These are phyloP conservation scores for Drosophila parvula DNA, from an alignment of 1,140 invertebrate genomes.

Conservation along the genomic window DNA sequence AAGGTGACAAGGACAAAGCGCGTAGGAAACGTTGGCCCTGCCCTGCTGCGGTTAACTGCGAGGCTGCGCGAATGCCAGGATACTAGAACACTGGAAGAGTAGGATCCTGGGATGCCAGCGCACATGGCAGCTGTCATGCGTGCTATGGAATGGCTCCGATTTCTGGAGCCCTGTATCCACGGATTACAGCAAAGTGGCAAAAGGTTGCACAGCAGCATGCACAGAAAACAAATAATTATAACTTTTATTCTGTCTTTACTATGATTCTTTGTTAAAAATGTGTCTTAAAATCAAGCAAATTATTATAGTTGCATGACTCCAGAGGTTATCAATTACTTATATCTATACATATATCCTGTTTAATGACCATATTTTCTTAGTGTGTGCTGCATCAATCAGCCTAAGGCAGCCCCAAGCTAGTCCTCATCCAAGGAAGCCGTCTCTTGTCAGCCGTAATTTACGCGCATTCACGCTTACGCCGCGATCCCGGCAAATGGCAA, in stretches of 20 bases:
- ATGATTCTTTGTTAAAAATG: too few species aligned
- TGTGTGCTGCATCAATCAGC: constrained; percentile 66
- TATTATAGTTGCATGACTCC: not conserved
- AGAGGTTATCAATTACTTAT: not conserved
- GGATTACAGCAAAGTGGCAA: constrained; percentile 59
- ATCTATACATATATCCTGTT: too few species aligned
- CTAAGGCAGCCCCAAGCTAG: constrained; percentile 8
- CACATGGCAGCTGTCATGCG: constrained; percentile 79
- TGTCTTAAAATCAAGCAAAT: not conserved
- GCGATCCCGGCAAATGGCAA: constrained; percentile 59
- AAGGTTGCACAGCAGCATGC: constrained; percentile 59
- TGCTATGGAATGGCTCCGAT: constrained; percentile 54
- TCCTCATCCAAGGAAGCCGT: constrained; percentile 41
- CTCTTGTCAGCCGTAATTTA: constrained; percentile 77
- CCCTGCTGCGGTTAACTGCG: constrained; percentile 47
- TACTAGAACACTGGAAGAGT: constrained; percentile 6
- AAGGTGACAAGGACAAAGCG: constrained; percentile 80
- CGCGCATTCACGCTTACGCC: constrained; percentile 63
- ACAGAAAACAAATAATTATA: not conserved
- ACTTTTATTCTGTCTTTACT: not conserved
- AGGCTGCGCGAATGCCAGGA: constrained; percentile 13
- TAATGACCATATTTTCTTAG: not conserved
- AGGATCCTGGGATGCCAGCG: constrained; percentile 24
- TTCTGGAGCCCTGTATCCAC: constrained; percentile 33
- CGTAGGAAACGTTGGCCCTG: constrained; percentile 49